Evolutionary conservation across 2,113 vertebrate species (phyloP), one percentile per base, ranked within the genome.

Genomic region (Tringa solitaria): DNA sequence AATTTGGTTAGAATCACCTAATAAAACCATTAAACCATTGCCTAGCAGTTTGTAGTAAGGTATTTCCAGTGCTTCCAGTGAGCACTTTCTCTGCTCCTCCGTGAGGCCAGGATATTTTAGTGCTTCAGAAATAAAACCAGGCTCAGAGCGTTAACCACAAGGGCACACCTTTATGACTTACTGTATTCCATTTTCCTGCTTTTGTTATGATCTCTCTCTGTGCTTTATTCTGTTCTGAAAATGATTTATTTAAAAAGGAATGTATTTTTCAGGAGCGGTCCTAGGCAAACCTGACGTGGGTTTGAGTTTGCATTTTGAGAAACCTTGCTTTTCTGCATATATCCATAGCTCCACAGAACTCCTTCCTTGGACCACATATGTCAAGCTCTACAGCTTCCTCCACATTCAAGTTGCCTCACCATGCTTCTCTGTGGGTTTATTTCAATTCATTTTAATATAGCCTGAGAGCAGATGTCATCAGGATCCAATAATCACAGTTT

Each of bases 401-500:
- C 41, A 22, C 61, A 63, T 61, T 53, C 69, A 90, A 48, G 46
- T 54, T 76, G 3, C 72, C 39, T 81, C 84, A 43, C 37, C 35
- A 14, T 35, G 26, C 11, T 54, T 85, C 68, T 57, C 23, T 68
- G 33, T 61, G 37, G 48, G 51, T 87, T 95, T 90, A 54, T 82
- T 85, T 93, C 84, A 93, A 74, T 92, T 96, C 46, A 84, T 97
- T 96, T 96, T 88, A 74, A 90, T 92, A 92, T 28, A 67, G n/a
- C 30, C 76, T 90, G 76, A 59, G 79, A 96, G 78, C 50, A 95
- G 64, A 90, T 84, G 85, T 84, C 95, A 94, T 93, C 91, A 90
- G 72, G 82, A 93, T 94, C 90, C 92, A 95, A 96, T 96, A 97
- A 97, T 92, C 90, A 78, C 82, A 90, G 68, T 94, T 94, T 94